Percentiles rank a stretch among this genome's conserved stretches.
Conservation (phyloP, 1,140 invertebrate species). For the Drosophila pseudoananassae region DNA sequence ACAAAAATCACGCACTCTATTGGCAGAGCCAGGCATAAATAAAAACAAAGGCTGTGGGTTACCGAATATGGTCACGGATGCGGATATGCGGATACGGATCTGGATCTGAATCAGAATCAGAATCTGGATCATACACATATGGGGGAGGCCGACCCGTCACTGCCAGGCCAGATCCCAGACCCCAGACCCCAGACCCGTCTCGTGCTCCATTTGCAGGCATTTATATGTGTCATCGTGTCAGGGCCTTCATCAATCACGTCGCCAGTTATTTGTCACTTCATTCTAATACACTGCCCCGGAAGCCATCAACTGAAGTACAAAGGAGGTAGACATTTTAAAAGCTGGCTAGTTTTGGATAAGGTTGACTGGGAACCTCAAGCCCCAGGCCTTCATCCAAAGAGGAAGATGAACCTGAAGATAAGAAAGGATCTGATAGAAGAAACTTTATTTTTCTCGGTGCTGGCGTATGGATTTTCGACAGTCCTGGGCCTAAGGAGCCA, state of each 20-base stretch:
- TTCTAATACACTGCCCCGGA: conserved; percentile 16
- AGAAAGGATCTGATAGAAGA: too few relatives aligned
- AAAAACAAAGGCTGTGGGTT: conserved; percentile 21
- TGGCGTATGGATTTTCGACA: background rate
- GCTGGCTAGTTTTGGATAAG: too few relatives aligned
- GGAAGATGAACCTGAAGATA: too few relatives aligned
- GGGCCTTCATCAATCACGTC: conserved; percentile 75
- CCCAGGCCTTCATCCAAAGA: too few relatives aligned
- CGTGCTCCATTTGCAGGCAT: conserved; percentile 74
- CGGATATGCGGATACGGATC: conserved; percentile 2
- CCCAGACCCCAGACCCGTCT: too few relatives aligned
- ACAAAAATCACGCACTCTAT: conserved; percentile 71
- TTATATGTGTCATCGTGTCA: conserved; percentile 80
- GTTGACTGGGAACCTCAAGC: too few relatives aligned
- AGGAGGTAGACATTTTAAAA: too few relatives aligned
- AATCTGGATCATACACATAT: conserved; percentile 3
- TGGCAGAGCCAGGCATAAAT: conserved; percentile 34
- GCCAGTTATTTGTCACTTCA: conserved; percentile 76
- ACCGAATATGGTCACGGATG: background rate
- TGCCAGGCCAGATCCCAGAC: conserved; percentile 42
- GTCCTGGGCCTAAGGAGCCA: conserved; percentile 21
- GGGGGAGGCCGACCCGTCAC: conserved; percentile 60
- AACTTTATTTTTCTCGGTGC: conserved; percentile 1
- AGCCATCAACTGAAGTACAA: too few relatives aligned
- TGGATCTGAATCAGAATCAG: background rate